Conservation (phyloP, 2,797 vertebrate genomes). For the Salmo trutta region DNA sequence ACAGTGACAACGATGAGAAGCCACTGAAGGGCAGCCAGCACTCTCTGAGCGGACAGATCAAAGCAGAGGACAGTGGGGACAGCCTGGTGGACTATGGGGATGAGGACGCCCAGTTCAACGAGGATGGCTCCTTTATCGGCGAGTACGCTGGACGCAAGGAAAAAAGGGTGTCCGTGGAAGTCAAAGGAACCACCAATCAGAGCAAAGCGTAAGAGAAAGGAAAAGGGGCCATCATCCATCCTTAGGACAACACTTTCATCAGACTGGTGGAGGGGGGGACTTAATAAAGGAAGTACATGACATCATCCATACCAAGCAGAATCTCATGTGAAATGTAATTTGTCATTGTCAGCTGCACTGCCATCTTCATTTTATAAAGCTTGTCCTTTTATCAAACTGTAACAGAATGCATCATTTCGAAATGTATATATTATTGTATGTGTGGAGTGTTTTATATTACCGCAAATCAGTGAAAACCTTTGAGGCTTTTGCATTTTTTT, state of each 20-base stretch:
- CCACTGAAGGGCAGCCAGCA: constrained; percentile 91
- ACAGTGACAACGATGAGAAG: constrained; percentile 95
- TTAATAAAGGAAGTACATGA: constrained; percentile 52
- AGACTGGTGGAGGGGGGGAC: constrained; percentile 53
- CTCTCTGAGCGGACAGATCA: constrained; percentile 86
- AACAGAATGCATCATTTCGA: constrained; percentile 68
- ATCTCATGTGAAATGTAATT: constrained; percentile 67
- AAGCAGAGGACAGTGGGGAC: constrained; percentile 90
- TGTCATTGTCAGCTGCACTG: constrained; percentile 70
- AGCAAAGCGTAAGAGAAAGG: constrained; percentile 69
- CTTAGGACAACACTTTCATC: constrained; percentile 48
- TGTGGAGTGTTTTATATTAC: constrained; percentile 69
- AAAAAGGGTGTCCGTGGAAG: constrained; percentile 86
- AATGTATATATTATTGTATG: constrained; percentile 74
- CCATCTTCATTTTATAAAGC: constrained; percentile 68
- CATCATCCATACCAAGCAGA: constrained; percentile 62
- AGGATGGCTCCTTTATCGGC: constrained; percentile 97
- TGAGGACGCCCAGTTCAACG: constrained; percentile 92
- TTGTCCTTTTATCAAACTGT: constrained; percentile 65
- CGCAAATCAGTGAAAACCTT: constrained; percentile 38
- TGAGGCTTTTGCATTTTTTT: constrained; percentile 46
- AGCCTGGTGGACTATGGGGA: constrained; percentile 95
- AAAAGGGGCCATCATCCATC: constrained; percentile 32
- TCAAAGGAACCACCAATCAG: constrained; percentile 74
- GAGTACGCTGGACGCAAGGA: constrained; percentile 89